phyloP scores from a whole-genome alignment of 2,888 invertebrate species.

The Sphaeridia pumilis region DNA sequence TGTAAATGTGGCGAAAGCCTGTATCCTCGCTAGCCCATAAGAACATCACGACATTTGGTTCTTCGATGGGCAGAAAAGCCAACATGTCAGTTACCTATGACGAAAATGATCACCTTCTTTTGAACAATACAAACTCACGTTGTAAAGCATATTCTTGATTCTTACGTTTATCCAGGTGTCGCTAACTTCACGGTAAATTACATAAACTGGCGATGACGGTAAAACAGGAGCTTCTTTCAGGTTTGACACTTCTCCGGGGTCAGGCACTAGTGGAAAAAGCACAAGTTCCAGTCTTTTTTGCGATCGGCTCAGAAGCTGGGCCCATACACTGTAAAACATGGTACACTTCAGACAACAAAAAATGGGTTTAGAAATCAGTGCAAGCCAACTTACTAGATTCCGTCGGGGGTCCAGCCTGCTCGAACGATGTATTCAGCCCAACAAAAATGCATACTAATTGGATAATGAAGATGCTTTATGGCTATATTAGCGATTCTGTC shows the following conservation, averaged over 20 bases:
- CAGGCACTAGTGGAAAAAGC: conserved; percentile 55
- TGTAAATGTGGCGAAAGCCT: conserved; percentile 77
- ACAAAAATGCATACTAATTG: conserved; percentile 68
- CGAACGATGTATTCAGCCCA: conserved; percentile 93
- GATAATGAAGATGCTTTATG: conserved; percentile 61
- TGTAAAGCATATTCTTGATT: conserved; percentile 14
- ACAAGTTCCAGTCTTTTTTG: conserved; percentile 76
- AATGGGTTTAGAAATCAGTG: background rate
- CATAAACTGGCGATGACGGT: conserved; percentile 45
- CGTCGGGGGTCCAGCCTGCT: conserved; percentile 89
- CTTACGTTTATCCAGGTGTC: conserved; percentile 83
- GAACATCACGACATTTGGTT: conserved; percentile 50
- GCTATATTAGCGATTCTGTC: conserved; percentile 62
- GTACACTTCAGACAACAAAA: conserved; percentile 13
- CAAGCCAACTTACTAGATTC: conserved; percentile 58
- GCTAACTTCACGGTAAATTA: conserved; percentile 52
- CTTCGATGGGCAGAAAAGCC: conserved; percentile 59
- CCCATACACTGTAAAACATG: conserved; percentile 61
- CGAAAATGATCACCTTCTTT: conserved; percentile 1
- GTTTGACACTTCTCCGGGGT: background rate
- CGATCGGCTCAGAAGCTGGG: conserved; percentile 73
- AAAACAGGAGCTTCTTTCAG: conserved; percentile 1
- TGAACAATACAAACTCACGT: background rate
- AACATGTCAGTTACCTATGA: conserved; percentile 64
- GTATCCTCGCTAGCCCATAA: conserved; percentile 89